Evolutionary conservation across 2,797 vertebrate genomes (phyloP).

Genomic region (Nyctibius grandis): DNA sequence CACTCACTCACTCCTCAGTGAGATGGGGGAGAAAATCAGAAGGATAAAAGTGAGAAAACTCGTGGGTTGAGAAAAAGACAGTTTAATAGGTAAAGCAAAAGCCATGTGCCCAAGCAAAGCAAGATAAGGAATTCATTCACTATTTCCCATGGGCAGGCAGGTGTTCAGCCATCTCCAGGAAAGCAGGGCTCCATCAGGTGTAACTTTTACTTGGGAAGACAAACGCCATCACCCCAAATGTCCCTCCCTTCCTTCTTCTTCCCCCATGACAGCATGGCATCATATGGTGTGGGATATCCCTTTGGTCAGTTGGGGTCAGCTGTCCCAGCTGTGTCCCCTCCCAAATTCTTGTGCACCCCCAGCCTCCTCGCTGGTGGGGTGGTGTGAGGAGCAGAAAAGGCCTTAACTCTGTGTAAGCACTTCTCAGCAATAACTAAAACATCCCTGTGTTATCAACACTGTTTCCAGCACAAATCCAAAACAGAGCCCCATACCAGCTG

Average conservation of each 20-base stretch:
- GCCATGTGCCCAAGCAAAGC: background rate
- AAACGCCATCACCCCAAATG: rapidly evolving
- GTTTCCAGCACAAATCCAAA: background rate
- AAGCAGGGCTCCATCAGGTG: background rate
- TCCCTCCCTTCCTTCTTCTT: background rate
- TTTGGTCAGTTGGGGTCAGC: background rate
- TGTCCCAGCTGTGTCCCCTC: background rate
- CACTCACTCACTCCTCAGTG: background rate
- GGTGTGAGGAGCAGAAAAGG: background rate
- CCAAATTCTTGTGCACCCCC: rapidly evolving
- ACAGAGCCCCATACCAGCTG: background rate
- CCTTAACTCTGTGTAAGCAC: background rate
- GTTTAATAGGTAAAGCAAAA: constrained; percentile 2
- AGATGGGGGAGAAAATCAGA: background rate
- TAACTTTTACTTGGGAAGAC: background rate
- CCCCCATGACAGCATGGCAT: rapidly evolving
- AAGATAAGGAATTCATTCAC: background rate
- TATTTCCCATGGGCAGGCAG: background rate
- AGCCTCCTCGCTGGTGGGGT: rapidly evolving
- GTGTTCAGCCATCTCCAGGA: background rate
- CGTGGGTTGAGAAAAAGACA: background rate
- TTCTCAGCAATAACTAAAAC: background rate
- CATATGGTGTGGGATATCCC: background rate
- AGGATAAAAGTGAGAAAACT: constrained; percentile 1
- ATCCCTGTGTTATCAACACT: background rate